Conservation (phyloP, 2,113 vertebrate genomes). For the Columba livia region DNA sequence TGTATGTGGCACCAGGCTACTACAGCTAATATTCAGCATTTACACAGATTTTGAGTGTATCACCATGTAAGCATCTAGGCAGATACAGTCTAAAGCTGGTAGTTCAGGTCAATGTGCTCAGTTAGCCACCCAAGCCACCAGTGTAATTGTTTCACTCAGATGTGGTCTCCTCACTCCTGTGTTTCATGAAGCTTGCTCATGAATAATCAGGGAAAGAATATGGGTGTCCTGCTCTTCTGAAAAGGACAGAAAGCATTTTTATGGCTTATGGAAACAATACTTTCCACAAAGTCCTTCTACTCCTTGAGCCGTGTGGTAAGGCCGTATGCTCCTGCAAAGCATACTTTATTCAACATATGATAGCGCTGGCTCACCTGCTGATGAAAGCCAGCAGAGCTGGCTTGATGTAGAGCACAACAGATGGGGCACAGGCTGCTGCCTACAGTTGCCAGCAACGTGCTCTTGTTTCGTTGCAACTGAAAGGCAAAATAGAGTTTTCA, state of each 20-base stretch:
- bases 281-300: not conserved
- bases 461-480: not conserved
- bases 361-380: not conserved
- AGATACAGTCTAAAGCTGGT: not conserved
- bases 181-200: not conserved
- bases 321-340: not conserved
- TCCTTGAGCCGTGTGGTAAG: not conserved
- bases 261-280: not conserved
- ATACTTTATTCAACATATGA: not conserved
- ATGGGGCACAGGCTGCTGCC: slow-evolving; percentile 38
- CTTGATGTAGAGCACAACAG: slow-evolving; percentile 2
- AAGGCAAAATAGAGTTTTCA: not conserved
- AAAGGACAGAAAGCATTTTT: not conserved
- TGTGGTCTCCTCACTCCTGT: not conserved
- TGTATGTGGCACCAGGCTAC: not conserved
- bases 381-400: not conserved
- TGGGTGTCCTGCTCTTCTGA: not conserved
- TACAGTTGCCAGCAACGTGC: not conserved
- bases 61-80: not conserved
- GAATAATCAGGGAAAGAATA: not conserved
- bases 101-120: not conserved
- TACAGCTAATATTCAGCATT: not conserved
- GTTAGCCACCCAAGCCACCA: not conserved
- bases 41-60: not conserved
- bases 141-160: not conserved